These are phyloP conservation scores for Hedya salicella DNA, from an alignment of 2,888 invertebrate species.

Conservation along the genomic window DNA sequence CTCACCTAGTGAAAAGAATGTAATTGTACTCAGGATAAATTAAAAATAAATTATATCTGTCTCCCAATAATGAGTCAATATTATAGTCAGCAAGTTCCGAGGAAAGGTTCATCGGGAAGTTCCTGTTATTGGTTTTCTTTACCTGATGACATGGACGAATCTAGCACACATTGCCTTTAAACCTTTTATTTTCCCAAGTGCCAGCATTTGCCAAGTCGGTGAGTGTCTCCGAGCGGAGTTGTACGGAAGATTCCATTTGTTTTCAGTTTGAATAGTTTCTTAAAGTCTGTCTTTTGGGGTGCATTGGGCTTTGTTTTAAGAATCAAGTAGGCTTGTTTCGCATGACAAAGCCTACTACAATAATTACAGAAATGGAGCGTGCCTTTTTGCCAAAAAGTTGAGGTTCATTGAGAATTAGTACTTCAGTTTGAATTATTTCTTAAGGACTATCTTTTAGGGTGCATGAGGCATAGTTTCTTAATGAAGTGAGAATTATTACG, in stretches of 20 bases:
- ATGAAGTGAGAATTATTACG: too few species aligned
- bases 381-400: too few species aligned
- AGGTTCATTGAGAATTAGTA: too few species aligned
- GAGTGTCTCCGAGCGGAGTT: neutral
- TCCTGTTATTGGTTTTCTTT: slow-evolving; percentile 33
- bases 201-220: neutral
- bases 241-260: neutral
- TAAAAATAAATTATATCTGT: neutral
- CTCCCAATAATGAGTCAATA: slow-evolving; percentile 17
- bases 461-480: too few species aligned
- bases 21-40: too few species aligned
- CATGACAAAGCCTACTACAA: too few species aligned
- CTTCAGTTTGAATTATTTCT: too few species aligned
- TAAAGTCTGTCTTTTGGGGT: neutral
- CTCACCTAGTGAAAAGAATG: too few species aligned
- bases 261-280: neutral
- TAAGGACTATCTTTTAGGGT: too few species aligned
- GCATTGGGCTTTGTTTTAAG: neutral
- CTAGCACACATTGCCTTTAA: slow-evolving; percentile 2
- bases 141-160: slow-evolving; percentile 21
- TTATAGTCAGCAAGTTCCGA: slow-evolving; percentile 26
- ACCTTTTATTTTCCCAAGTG: slow-evolving; percentile 7
- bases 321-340: too few species aligned
- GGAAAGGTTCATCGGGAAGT: slow-evolving; percentile 14
- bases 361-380: too few species aligned